Base-by-base conservation (phyloP, 2,888 invertebrate species). In the Drosophila anomelani region DNA sequence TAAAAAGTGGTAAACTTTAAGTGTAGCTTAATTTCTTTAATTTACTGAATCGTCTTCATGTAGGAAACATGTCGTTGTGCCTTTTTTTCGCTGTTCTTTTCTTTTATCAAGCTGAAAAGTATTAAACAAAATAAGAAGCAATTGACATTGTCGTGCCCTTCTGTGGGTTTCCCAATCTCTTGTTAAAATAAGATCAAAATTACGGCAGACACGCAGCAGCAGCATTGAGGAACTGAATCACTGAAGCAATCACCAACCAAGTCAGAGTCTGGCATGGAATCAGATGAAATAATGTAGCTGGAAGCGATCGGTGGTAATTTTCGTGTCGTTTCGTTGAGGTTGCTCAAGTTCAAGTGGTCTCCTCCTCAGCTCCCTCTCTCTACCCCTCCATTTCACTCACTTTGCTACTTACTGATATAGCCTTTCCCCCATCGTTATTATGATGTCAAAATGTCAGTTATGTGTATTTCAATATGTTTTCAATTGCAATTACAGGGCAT, bases 381-480 rank as follows among this genome's bases (percentile, higher is more conserved):
- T n/a, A 9, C 17, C 8, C 4, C 34, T 8, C n/a, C n/a, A 34
- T 51, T 12, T 17, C 32, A 9, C 51, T 8, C 26, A 4, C 8
- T 39, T 34, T 34, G n/a, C 23, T 2, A 51, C 51, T 51, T 34
- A n/a, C 17, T 20, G 39, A 26, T 47, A 26, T 32, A 47, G 34
- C 39, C 41, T 41, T 56, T 41, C 41, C 15, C 41, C 32, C 70
- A 41, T 49, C 57, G 36, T 38, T 47, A 29, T 38, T 36, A 38
- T 29, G 54, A 79, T 79, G 79, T 81, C 82, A 81, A 74, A 75
- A 75, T 86, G 87, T 79, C 79, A 79, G 78, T 59, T 61, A 29
- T 66, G 66, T 56, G 41, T 69, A 54, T 67, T 60, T 67, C 56
- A 81, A 75, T 79, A 74, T 64, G 74, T 76, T 79, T 81, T 76